Conservation (phyloP, 2,797 vertebrate genomes). For the Ctenosaura bakeri region DNA sequence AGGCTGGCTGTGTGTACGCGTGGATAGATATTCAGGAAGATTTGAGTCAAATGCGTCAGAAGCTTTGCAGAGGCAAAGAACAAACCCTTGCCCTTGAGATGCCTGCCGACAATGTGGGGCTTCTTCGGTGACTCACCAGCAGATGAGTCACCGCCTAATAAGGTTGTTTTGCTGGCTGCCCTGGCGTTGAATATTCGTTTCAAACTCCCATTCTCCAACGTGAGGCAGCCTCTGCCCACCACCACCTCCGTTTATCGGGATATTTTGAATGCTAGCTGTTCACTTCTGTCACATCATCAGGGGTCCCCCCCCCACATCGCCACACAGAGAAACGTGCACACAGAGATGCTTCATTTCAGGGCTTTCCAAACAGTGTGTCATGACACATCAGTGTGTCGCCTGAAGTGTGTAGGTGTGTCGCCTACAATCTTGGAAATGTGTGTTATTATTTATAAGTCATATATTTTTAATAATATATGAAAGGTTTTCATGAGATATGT, state of each 20-base stretch:
- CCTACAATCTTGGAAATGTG: too few species aligned
- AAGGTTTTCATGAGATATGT: too few species aligned
- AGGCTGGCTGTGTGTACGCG: neutral
- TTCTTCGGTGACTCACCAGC: slow-evolving; percentile 52
- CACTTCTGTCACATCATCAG: too few species aligned
- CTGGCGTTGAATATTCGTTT: neutral
- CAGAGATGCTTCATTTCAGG: too few species aligned
- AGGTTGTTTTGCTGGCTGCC: slow-evolving; percentile 44
- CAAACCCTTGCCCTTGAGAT: neutral
- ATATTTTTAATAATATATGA: too few species aligned
- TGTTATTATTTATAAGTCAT: too few species aligned
- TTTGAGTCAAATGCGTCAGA: too few species aligned
- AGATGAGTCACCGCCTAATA: slow-evolving; percentile 60
- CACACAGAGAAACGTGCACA: too few species aligned
- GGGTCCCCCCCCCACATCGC: too few species aligned
- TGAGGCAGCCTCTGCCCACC: neutral
- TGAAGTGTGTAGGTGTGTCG: too few species aligned
- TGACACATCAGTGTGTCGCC: too few species aligned
- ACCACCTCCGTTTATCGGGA: neutral
- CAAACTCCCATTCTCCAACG: neutral
- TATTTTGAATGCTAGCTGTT: neutral
- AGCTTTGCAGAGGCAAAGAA: slow-evolving; percentile 29
- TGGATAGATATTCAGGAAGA: neutral
- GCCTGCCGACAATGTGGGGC: neutral
- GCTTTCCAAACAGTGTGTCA: too few species aligned